These are phyloP conservation scores for Leguminivora glycinivorella DNA, from an alignment of 1,140 invertebrate species.

Conservation along the genomic window DNA sequence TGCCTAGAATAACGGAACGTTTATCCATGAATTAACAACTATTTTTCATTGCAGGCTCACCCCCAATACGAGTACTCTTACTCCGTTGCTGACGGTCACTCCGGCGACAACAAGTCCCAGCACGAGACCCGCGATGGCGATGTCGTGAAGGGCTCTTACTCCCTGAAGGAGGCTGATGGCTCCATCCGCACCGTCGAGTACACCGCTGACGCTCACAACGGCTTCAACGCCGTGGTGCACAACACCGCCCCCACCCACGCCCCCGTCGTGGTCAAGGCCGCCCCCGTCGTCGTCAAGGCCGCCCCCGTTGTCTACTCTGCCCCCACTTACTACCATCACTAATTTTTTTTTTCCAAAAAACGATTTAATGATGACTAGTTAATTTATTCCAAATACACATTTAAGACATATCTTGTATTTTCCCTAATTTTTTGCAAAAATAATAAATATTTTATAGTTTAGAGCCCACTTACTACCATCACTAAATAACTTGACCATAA, in stretches of 20 bases:
- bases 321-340: conserved; percentile 21
- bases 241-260: conserved; percentile 70
- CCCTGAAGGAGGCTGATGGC: conserved; percentile 76
- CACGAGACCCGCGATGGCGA: conserved; percentile 78
- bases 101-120: conserved; percentile 78
- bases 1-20: background rate
- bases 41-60: conserved; percentile 49
- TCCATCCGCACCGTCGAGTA: conserved; percentile 78
- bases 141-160: conserved; percentile 78
- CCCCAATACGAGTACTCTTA: conserved; percentile 77
- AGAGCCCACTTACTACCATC: conserved; percentile 13
- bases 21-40: background rate
- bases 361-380: conserved; percentile 17
- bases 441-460: too few relatives aligned
- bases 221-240: conserved; percentile 80
- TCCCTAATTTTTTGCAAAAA: background rate
- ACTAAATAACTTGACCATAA: background rate
- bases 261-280: conserved; percentile 35
- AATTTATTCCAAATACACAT: conserved; percentile 16
- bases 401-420: background rate
- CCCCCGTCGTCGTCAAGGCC: conserved; percentile 32
- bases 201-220: conserved; percentile 77
- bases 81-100: conserved; percentile 75
- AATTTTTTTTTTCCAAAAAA: background rate
- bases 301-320: conserved; percentile 23